Evolutionary conservation across 2,797 vertebrate species (phyloP).

Genomic region (Pelochelys cantorii): DNA sequence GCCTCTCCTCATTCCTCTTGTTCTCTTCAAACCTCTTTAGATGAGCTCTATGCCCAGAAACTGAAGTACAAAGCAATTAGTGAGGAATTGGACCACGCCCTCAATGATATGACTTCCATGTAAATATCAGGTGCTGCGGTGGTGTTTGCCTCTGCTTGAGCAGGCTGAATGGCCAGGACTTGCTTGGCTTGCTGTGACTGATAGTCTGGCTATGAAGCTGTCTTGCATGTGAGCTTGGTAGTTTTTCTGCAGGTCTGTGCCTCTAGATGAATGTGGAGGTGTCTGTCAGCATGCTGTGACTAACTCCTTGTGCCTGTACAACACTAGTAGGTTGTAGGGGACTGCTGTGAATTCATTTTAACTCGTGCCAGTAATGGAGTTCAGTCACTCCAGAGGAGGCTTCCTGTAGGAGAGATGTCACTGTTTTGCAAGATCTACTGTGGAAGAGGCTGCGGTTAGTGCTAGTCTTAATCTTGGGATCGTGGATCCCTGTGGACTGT

Average conservation of each 20-base stretch:
- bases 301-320: constrained; percentile 2
- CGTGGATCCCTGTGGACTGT: too few species aligned
- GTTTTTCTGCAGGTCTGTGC: constrained; percentile 69
- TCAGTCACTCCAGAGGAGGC: background rate
- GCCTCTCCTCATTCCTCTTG: constrained; percentile 59
- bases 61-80: constrained; percentile 99
- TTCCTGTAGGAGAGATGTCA: constrained; percentile 1
- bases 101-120: constrained; percentile 99
- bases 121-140: constrained; percentile 85
- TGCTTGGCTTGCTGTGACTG: constrained; percentile 66
- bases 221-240: background rate
- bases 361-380: background rate
- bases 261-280: background rate
- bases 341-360: background rate
- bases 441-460: constrained; percentile 19
- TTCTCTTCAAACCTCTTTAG: constrained; percentile 85
- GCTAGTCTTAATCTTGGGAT: background rate
- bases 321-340: background rate
- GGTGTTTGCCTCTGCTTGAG: constrained; percentile 66
- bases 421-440: background rate
- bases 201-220: background rate
- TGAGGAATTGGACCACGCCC: constrained; percentile 99
- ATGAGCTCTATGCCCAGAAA: constrained; percentile 99
- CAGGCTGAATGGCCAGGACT: constrained; percentile 55
- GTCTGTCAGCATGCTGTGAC: background rate